A percentile compares a stretch with the other conserved stretches of the same genome.
phyloP scores from a whole-genome alignment of 2,113 vertebrate genomes.

The Xyrauchen texanus region DNA sequence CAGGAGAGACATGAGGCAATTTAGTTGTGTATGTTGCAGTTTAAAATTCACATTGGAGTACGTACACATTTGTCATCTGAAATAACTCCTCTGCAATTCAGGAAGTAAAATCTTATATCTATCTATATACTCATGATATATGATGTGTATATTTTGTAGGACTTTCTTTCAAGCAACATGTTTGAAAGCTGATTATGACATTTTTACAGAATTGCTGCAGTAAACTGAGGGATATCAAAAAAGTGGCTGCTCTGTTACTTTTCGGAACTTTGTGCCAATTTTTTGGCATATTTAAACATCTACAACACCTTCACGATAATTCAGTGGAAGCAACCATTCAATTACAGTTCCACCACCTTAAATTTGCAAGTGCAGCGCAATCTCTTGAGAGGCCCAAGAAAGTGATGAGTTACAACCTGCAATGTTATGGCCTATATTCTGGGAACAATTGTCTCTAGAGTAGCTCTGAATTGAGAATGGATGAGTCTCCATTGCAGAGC shows the following conservation, averaged over 20 bases:
- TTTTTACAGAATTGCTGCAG: too few species aligned
- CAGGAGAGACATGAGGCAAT: background rate
- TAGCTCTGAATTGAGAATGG: conserved; percentile 27
- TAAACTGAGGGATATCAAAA: background rate
- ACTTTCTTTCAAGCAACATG: too few species aligned
- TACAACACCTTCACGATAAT: background rate
- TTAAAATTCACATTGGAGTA: conserved; percentile 12
- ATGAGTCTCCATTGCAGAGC: conserved; percentile 34
- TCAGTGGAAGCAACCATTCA: background rate
- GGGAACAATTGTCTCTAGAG: conserved; percentile 24
- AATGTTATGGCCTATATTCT: conserved; percentile 25
- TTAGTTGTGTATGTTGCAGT: conserved; percentile 27
- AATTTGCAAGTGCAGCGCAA: background rate
- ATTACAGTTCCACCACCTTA: conserved; percentile 1
- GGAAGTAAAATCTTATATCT: too few species aligned
- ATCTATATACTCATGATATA: background rate
- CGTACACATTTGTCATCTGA: conserved; percentile 11
- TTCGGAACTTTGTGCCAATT: background rate
- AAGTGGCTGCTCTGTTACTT: background rate
- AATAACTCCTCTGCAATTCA: background rate
- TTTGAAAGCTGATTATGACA: too few species aligned
- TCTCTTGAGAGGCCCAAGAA: conserved; percentile 15
- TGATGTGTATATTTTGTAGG: background rate
- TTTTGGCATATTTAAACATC: background rate
- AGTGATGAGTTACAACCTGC: conserved; percentile 32